Base-by-base conservation (phyloP, 2,797 vertebrate species). In the Lophotriccus pileatus region DNA sequence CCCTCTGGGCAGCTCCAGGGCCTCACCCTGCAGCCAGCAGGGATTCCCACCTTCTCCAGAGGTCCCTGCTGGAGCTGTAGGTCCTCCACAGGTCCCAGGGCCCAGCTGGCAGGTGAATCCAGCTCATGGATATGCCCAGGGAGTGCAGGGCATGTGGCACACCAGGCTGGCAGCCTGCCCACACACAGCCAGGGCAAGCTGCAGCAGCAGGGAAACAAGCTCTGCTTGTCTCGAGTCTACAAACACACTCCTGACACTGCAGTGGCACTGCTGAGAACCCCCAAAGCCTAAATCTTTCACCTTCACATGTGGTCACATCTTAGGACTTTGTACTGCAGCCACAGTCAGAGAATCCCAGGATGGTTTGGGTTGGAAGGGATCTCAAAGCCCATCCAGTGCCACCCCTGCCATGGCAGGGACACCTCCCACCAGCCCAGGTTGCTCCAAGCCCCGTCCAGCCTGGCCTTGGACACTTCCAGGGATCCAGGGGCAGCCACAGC, bases 261-360 rank as follows among this genome's bases (percentile, higher is more conserved):
- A 15, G 24, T 4, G 44, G 62, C 27, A 16, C 28, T n/a, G 39
- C 14, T 6, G n/a, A 69, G 36, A 73, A 64, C 37, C 55, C 34
- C 47, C 34, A 14, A 12, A 59, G 49, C 27, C 66, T 43, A 8
- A 27, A 66, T 18, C 43, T 46, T 59, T 34, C 34, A 66, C 63
- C 27, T 56, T 62, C 60, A 46, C 34, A 7, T 2, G 20, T 1
- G 17, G 46, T 10, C 79, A 49, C 64, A 66, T 53, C 17, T 23
- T 72, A 86, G 46, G 82, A 64, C 83, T 96, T 91, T 87, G 69
- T n/a, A 39, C 89, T 67, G 85, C 77, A 91, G 64, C 79, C 84
- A 76, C 11, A 44, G 62, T 9, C 43, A 63, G 20, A 56, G 50
- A 70, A 37, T 30, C 64, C 1, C 3, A 3, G 43, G 22, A 14